Evolutionary conservation across 2,888 invertebrate species (phyloP).

Genomic region (Theodoxus fluviatilis): DNA sequence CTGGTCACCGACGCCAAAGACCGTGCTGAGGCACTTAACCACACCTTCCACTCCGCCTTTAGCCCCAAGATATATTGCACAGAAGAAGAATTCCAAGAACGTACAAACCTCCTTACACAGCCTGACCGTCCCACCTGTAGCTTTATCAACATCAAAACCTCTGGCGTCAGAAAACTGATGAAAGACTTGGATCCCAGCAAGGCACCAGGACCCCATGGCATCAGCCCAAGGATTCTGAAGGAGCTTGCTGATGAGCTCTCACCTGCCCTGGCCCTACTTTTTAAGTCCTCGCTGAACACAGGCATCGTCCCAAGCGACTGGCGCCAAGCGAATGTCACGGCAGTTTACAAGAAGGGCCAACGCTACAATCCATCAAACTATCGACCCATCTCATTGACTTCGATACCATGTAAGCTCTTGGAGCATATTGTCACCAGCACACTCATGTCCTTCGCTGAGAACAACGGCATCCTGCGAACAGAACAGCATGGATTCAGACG

Average conservation of each 20-base stretch:
- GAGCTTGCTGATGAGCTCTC: constrained; percentile 15
- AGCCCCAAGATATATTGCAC: not conserved
- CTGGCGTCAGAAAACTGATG: constrained; percentile 3
- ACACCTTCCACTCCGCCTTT: not conserved
- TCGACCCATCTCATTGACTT: no score
- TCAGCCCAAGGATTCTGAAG: not conserved
- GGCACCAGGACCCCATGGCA: constrained; percentile 9
- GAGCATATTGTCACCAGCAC: no score
- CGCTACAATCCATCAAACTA: no score
- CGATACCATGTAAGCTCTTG: no score
- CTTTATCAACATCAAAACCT: not conserved
- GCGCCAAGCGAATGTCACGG: no score
- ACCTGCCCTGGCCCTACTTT: constrained; percentile 14
- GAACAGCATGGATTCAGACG: no score
- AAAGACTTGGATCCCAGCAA: constrained; percentile 16
- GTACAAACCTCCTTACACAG: no score
- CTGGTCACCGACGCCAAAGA: constrained; percentile 12
- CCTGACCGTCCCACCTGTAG: constrained; percentile 5
- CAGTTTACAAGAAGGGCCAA: no score
- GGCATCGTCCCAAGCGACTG: no score
- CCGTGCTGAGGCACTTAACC: not conserved
- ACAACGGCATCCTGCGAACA: no score
- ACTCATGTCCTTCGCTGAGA: no score
- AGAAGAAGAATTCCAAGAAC: constrained; percentile 13
- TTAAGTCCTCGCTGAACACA: not conserved